Percentiles rank a stretch among this genome's conserved stretches.
phyloP scores from a whole-genome alignment of 1,140 invertebrate species.

The Diuraphis noxia region DNA sequence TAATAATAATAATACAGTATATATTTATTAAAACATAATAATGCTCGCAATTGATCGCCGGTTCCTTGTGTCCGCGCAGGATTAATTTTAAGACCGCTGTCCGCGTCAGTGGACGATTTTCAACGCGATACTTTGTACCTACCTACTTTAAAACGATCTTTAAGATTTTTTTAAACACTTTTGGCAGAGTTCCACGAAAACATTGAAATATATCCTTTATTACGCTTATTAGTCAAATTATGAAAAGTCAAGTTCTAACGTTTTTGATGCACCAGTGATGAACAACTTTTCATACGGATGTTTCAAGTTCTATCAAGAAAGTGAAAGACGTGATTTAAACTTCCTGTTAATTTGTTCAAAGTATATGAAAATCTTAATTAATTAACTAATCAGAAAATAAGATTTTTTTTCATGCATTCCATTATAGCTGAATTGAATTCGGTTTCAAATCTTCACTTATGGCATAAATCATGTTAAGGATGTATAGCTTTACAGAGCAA shows the following conservation, averaged over 20 bases:
- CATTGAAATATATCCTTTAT: conserved; percentile 18
- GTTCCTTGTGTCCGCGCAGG: background rate
- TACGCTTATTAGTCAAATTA: conserved; percentile 52
- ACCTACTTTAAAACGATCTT: conserved; percentile 13
- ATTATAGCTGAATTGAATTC: background rate
- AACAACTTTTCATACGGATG: background rate
- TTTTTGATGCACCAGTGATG: background rate
- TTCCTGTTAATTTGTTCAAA: background rate
- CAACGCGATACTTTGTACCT: background rate
- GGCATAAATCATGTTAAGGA: background rate
- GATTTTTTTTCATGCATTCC: background rate
- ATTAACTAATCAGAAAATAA: background rate
- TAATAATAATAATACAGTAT: background rate
- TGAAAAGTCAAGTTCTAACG: conserved; percentile 27
- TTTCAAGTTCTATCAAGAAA: background rate
- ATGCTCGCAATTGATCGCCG: background rate
- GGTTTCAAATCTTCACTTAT: background rate
- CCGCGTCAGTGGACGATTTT: background rate
- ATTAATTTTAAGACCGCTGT: background rate
- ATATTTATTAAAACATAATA: background rate
- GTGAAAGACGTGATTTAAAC: background rate
- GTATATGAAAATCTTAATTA: background rate
- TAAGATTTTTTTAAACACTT: conserved; percentile 8
- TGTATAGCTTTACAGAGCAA: background rate
- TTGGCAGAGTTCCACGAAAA: conserved; percentile 4